phyloP scores from a whole-genome alignment of 1,140 invertebrate species.

The Zaprionus nigranus region DNA sequence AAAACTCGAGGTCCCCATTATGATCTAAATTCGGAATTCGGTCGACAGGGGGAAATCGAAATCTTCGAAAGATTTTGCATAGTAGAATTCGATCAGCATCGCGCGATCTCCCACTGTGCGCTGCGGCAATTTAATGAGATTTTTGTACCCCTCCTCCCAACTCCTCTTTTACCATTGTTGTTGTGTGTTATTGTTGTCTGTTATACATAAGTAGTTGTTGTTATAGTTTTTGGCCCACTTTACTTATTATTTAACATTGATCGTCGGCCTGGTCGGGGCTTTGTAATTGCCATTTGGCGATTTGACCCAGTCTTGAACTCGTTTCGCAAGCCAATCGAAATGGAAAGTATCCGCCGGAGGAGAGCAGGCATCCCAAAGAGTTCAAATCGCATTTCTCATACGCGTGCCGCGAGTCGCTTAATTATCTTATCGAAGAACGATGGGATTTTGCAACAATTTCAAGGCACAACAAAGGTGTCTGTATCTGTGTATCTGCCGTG shows the following conservation, averaged over 20 bases:
- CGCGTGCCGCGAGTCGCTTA: constrained; percentile 18
- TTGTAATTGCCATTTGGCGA: constrained; percentile 67
- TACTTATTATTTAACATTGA: constrained; percentile 76
- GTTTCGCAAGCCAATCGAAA: constrained; percentile 58
- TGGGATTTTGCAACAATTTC: constrained; percentile 54
- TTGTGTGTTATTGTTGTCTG: constrained; percentile 2
- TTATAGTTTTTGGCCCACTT: constrained; percentile 68
- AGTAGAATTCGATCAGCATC: constrained; percentile 67
- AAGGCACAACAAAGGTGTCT: constrained; percentile 62
- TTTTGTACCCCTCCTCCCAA: constrained; percentile 32
- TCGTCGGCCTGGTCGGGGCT: constrained; percentile 24
- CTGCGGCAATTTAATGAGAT: constrained; percentile 74
- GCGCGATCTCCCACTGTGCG: constrained; percentile 60
- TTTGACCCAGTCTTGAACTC: constrained; percentile 67
- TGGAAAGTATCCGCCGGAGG: constrained; percentile 54
- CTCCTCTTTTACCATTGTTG: neutral
- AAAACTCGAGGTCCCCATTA: constrained; percentile 47
- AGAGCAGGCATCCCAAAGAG: constrained; percentile 13
- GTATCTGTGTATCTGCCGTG: neutral
- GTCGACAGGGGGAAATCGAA: constrained; percentile 40
- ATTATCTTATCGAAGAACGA: constrained; percentile 64
- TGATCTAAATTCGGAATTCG: constrained; percentile 23
- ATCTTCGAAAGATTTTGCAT: constrained; percentile 64
- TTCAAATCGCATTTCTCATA: neutral
- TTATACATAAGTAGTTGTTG: constrained; percentile 13